Percentiles rank a stretch among this genome's conserved stretches.
These are phyloP conservation scores for Seira sanloemensis DNA, from an alignment of 2,888 invertebrate species.

Conservation along the genomic window DNA sequence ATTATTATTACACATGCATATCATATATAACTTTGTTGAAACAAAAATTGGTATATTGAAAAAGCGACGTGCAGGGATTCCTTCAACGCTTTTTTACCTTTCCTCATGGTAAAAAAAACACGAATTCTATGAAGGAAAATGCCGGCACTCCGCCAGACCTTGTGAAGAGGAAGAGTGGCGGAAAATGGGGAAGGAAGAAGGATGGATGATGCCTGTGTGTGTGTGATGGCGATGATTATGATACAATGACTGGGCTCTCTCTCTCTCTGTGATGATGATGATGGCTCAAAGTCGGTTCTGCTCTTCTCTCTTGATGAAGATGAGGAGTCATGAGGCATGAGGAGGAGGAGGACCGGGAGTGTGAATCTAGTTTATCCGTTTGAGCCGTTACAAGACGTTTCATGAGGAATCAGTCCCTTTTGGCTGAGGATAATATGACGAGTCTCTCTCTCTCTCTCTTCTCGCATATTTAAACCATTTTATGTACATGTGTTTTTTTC, in stretches of 20 bases:
- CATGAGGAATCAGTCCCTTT: slow-evolving; percentile 48
- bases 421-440: slow-evolving; percentile 16
- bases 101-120: not conserved
- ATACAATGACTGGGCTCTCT: not conserved
- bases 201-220: not conserved
- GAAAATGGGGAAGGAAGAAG: slow-evolving; percentile 8
- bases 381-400: slow-evolving; percentile 31
- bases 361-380: slow-evolving; percentile 52
- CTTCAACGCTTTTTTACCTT: slow-evolving; percentile 15
- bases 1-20: slow-evolving; percentile 32
- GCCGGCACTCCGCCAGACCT: slow-evolving; percentile 1
- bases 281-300: slow-evolving; percentile 5
- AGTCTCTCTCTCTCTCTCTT: too few relatives aligned
- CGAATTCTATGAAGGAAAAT: slow-evolving; percentile 8
- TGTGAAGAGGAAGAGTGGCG: not conserved
- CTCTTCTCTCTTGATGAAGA: slow-evolving; percentile 11
- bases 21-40: slow-evolving; percentile 28
- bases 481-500: slow-evolving; percentile 23
- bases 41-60: slow-evolving; percentile 29
- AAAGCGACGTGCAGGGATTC: slow-evolving; percentile 3
- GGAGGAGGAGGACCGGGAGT: slow-evolving; percentile 34
- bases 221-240: not conserved
- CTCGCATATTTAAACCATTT: not conserved
- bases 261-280: not conserved
- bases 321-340: not conserved